phyloP scores from a whole-genome alignment of 1,140 invertebrate genomes.

The Caenorhabditis tropicalis region DNA sequence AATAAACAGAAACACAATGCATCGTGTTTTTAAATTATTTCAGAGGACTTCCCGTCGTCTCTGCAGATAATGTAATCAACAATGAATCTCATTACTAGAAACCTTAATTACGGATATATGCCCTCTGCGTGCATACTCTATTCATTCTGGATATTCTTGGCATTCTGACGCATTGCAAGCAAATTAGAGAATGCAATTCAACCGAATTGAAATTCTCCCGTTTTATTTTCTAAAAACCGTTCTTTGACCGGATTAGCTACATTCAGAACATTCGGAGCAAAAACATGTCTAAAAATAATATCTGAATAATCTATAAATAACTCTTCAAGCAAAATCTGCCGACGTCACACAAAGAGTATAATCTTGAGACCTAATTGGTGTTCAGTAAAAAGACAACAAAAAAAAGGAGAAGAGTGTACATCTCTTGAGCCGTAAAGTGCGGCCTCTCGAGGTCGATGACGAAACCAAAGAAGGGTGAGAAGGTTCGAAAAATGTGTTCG shows the following conservation, averaged over 20 bases:
- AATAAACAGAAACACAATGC: not conserved
- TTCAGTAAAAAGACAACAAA: not conserved
- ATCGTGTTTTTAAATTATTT: not conserved
- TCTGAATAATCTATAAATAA: not conserved
- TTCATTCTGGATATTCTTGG: not conserved
- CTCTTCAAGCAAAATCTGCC: not conserved
- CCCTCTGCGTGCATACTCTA: not conserved
- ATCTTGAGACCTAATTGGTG: slow-evolving; percentile 10
- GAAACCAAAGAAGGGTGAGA: not conserved
- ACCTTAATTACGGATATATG: slow-evolving; percentile 18
- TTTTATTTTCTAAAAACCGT: not conserved
- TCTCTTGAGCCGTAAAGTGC: not conserved
- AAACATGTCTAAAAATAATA: not conserved
- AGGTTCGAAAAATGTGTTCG: not conserved
- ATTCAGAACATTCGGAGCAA: not conserved
- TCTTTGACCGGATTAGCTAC: not conserved
- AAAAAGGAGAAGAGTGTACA: not conserved
- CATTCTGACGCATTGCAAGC: not conserved
- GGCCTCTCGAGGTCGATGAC: slow-evolving; percentile 3
- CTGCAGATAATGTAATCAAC: slow-evolving; percentile 16
- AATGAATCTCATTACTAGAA: not conserved
- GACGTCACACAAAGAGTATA: not conserved
- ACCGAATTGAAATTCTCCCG: not conserved
- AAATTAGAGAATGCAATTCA: not conserved
- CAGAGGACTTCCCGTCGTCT: not conserved